A percentile compares a stretch with the other conserved stretches of the same genome.
phyloP scores from a whole-genome alignment of 2,888 invertebrate genomes.

The Lobophora halterata region DNA sequence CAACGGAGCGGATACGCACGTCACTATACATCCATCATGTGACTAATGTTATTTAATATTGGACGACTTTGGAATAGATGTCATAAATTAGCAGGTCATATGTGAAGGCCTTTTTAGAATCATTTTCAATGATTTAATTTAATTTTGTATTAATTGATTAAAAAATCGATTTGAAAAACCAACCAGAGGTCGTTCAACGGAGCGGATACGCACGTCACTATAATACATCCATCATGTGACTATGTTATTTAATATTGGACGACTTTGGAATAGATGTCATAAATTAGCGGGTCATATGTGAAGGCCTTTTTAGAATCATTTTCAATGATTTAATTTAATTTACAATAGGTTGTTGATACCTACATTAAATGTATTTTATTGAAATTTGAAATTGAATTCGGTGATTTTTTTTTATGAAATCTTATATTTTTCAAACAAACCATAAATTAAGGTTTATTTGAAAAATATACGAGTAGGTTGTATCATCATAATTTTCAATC shows the following conservation, averaged over 20 bases:
- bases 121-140: neutral
- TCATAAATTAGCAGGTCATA: slow-evolving; percentile 15
- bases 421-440: too few relatives aligned
- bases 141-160: too few relatives aligned
- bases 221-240: slow-evolving; percentile 5
- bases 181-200: slow-evolving; percentile 34
- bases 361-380: too few relatives aligned
- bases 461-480: too few relatives aligned
- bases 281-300: slow-evolving; percentile 16
- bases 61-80: slow-evolving; percentile 3
- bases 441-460: too few relatives aligned
- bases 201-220: slow-evolving; percentile 15
- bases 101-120: slow-evolving; percentile 12
- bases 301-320: slow-evolving; percentile 7
- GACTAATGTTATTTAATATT: neutral
- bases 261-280: slow-evolving; percentile 4
- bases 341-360: too few relatives aligned
- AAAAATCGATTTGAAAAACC: too few relatives aligned
- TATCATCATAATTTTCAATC: too few relatives aligned
- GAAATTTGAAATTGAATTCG: too few relatives aligned
- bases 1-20: slow-evolving; percentile 26
- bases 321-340: too few relatives aligned
- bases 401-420: too few relatives aligned
- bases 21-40: slow-evolving; percentile 7
- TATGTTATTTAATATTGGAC: slow-evolving; percentile 5